Evolutionary conservation across 2,888 invertebrate genomes (phyloP).

Genomic region (Hirtodrosophila cameraria): DNA sequence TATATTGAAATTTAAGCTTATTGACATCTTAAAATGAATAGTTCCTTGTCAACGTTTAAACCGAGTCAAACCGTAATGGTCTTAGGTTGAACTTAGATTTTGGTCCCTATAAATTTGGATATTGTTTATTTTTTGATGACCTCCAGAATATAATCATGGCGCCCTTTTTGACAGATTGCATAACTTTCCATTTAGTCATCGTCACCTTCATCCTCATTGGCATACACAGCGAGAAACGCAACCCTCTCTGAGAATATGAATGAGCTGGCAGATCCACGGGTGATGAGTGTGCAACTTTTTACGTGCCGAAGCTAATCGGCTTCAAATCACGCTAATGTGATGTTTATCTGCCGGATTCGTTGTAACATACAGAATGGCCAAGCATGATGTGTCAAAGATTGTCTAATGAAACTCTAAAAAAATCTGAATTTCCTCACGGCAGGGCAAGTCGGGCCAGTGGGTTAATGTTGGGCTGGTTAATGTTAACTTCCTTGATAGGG

Average conservation of each 20-base stretch:
- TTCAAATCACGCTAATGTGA: conserved; percentile 73
- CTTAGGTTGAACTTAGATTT: too few species aligned
- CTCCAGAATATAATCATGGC: too few species aligned
- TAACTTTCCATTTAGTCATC: conserved; percentile 4
- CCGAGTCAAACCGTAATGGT: too few species aligned
- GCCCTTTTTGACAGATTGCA: too few species aligned
- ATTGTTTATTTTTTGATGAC: too few species aligned
- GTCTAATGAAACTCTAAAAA: conserved; percentile 41
- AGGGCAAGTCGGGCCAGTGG: not conserved
- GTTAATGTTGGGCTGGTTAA: not conserved
- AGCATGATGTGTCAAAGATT: conserved; percentile 40
- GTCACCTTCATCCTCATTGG: not conserved
- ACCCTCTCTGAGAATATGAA: conserved; percentile 7
- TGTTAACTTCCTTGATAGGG: conserved; percentile 1
- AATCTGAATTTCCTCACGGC: conserved; percentile 52
- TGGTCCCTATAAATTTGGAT: too few species aligned
- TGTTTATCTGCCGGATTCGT: conserved; percentile 56
- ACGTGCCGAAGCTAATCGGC: conserved; percentile 56
- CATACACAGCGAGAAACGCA: not conserved
- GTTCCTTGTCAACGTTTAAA: too few species aligned
- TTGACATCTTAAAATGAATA: too few species aligned
- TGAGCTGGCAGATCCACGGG: conserved; percentile 40
- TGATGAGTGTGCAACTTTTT: conserved; percentile 54
- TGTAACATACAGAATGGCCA: conserved; percentile 19
- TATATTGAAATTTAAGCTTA: too few species aligned